Conservation (phyloP, 2,797 vertebrate species). For the Chromis chromis region DNA sequence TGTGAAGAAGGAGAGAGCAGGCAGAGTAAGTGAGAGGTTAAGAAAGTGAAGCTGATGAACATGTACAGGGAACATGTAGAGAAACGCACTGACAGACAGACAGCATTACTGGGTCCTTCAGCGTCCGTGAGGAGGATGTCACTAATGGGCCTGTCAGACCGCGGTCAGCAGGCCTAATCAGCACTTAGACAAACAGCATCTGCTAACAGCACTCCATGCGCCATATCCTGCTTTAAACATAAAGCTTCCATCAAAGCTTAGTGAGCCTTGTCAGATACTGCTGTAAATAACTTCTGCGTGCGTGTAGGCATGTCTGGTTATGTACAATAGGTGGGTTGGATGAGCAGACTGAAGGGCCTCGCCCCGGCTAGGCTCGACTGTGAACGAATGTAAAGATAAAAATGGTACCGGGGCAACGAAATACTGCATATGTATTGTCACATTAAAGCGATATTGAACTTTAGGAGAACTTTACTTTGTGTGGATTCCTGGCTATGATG, state of each 20-base stretch:
- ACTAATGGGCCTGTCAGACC: constrained; percentile 71
- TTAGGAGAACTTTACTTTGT: constrained; percentile 48
- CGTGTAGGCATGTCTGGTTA: constrained; percentile 9
- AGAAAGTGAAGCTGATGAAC: constrained; percentile 55
- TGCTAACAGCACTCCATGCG: constrained; percentile 40
- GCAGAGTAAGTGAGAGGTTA: constrained; percentile 31
- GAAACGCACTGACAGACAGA: constrained; percentile 41
- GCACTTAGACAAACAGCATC: constrained; percentile 72
- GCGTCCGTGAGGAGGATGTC: constrained; percentile 71
- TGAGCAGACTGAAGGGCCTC: constrained; percentile 56
- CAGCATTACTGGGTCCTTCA: constrained; percentile 50
- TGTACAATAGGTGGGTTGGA: constrained; percentile 32
- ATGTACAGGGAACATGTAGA: constrained; percentile 40
- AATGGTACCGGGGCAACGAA: neutral
- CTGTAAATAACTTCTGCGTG: constrained; percentile 7
- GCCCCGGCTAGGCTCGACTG: constrained; percentile 5
- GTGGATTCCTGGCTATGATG: constrained; percentile 39
- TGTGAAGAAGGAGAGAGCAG: constrained; percentile 3
- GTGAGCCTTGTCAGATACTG: constrained; percentile 35
- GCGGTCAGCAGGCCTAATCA: constrained; percentile 72
- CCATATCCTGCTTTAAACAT: constrained; percentile 51
- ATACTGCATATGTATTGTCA: constrained; percentile 23
- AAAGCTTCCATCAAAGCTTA: constrained; percentile 54
- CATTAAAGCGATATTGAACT: constrained; percentile 54
- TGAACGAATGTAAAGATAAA: constrained; percentile 39